Percentiles rank a stretch among this genome's conserved stretches.
phyloP scores from a whole-genome alignment of 2,113 vertebrate genomes.

The Prinia subflava region DNA sequence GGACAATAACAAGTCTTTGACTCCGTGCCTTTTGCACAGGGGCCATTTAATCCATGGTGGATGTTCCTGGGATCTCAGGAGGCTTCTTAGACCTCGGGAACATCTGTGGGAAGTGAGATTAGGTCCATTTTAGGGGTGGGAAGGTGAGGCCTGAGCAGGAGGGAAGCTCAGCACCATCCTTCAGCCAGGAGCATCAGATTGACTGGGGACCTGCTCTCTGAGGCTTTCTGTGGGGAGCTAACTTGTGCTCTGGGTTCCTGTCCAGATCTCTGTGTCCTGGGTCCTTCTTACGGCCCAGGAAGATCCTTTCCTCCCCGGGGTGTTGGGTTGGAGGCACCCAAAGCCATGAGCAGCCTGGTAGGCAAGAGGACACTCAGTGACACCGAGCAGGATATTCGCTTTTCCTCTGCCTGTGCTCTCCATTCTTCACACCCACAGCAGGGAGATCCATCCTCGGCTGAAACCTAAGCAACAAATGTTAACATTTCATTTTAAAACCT shows the following conservation, averaged over 20 bases:
- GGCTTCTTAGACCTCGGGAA: neutral
- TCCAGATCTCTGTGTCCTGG: accelerated
- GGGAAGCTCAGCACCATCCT: accelerated
- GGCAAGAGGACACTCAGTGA: neutral
- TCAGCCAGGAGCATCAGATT: accelerated
- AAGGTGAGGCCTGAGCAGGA: neutral
- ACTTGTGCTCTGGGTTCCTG: neutral
- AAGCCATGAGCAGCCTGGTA: neutral
- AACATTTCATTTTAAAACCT: conserved; percentile 37
- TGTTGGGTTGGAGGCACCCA: neutral
- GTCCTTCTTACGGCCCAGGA: accelerated
- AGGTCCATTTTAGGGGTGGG: neutral
- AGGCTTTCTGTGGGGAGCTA: accelerated
- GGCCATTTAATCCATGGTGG: accelerated
- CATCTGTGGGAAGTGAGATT: neutral
- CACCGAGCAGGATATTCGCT: neutral
- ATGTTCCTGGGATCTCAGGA: accelerated
- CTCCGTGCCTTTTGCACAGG: neutral
- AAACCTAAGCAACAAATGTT: conserved; percentile 19
- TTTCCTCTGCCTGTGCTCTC: neutral
- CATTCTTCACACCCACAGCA: neutral
- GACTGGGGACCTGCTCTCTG: too few species aligned
- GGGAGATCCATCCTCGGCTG: neutral
- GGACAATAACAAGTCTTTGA: accelerated
- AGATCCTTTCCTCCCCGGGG: neutral